Conservation (phyloP, 2,888 invertebrate genomes). For the Mesorhabditis sp. region DNA sequence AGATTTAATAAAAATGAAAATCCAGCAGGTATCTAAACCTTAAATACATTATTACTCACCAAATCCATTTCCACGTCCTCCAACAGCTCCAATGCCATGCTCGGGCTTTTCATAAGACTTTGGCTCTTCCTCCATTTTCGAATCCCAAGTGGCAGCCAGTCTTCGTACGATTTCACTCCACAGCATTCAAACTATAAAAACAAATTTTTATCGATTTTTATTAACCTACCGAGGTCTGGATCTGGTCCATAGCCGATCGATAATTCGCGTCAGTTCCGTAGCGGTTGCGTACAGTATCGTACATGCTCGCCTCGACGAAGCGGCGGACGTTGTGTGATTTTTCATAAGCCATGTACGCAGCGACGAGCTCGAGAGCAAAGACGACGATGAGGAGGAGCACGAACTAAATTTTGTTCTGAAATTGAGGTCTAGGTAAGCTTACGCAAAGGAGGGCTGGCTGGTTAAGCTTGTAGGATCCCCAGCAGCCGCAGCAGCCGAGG, state of each 20-base stretch:
- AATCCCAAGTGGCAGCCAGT: constrained; percentile 65
- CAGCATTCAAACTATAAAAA: constrained; percentile 71
- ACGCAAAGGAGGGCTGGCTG: constrained; percentile 75
- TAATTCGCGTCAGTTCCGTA: constrained; percentile 63
- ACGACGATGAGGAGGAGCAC: constrained; percentile 75
- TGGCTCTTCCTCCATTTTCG: constrained; percentile 10
- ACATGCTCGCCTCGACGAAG: constrained; percentile 66
- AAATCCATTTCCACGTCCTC: constrained; percentile 31
- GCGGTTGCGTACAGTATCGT: constrained; percentile 68
- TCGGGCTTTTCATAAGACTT: constrained; percentile 25
- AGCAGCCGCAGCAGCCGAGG: constrained; percentile 78
- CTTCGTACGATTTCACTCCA: constrained; percentile 71
- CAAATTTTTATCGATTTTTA: background rate
- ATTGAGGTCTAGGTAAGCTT: constrained; percentile 70
- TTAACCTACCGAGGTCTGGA: constrained; percentile 65
- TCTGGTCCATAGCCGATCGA: constrained; percentile 69
- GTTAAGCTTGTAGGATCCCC: constrained; percentile 76
- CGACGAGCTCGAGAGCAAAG: constrained; percentile 75
- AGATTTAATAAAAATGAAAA: background rate
- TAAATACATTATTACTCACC: constrained; percentile 17
- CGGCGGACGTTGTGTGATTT: constrained; percentile 62
- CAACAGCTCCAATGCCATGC: constrained; percentile 48
- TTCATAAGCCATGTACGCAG: constrained; percentile 74
- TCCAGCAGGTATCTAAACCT: background rate
- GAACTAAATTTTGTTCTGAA: constrained; percentile 72